Evolutionary conservation across 2,888 invertebrate genomes (phyloP), one percentile per base, ranked within the genome.

Genomic region (Torymus auratus): DNA sequence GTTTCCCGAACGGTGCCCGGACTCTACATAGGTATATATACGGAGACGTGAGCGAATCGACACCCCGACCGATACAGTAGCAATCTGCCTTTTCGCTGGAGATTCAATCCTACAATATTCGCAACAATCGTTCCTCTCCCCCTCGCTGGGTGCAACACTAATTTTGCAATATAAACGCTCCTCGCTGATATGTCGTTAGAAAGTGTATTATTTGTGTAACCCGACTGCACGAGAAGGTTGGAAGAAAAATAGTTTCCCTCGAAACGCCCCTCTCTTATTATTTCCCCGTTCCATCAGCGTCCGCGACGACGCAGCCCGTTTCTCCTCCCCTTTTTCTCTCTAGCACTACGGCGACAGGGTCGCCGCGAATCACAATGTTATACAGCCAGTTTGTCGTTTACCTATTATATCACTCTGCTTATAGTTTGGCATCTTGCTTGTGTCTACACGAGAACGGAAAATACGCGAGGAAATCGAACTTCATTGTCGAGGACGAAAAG

Each of bases 161-260:
- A 41, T 41, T 58, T 62, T 3, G 17, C 14, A 55, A 68, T 82
- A 75, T 56, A 78, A 75, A 78, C 75, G 61, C 23, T 74, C 72
- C 71, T 73, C 73, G 71, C 64, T 82, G 82, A 82, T 82, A 82
- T 82, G 82, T 82, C 69, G 72, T 76, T 79, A 82, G 75, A 82
- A 82, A 78, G 53, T 78, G 76, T 70, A 53, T 50, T 70, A 53
- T 50, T 17, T 52, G 5, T n/a, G 5, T 62, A 62, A 56, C 65
- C 56, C 50, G 65, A 17, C 41, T 41, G 23, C 65, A 65, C 53
- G 23, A 79, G 61, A 14, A 56, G 20, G 20, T 62, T 52, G 65
- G 73, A 77, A 81, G 67, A 72, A 80, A 76, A 68, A 14, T 60
- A 69, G 70, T 41, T 41, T 41, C 41, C 41, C 41, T 41, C 41